phyloP scores from a whole-genome alignment of 2,113 vertebrate species.

The Neodon shergylaensis region DNA sequence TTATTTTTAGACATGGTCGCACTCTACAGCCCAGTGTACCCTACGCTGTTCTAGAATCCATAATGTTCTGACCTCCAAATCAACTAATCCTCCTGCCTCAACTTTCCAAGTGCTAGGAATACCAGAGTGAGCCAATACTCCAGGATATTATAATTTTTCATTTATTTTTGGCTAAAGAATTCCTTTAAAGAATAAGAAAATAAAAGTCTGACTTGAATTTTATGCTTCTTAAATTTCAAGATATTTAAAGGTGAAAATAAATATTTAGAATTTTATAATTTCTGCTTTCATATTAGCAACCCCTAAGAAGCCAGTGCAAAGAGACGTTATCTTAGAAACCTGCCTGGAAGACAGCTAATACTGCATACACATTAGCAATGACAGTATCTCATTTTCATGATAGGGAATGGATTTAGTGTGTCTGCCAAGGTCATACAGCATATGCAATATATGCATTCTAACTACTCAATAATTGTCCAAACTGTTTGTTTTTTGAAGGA shows the following conservation, averaged over 20 bases:
- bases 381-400: background rate
- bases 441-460: background rate
- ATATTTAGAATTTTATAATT: constrained; percentile 3
- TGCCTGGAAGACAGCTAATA: background rate
- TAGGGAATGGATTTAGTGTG: background rate
- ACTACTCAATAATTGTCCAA: background rate
- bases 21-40: background rate
- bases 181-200: background rate
- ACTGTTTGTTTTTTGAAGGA: background rate
- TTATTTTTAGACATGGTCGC: background rate
- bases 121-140: background rate
- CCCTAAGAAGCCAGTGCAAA: background rate
- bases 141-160: no score
- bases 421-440: background rate
- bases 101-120: background rate
- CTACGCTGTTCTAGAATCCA: background rate
- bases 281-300: background rate
- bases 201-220: background rate
- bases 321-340: background rate
- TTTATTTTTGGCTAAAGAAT: background rate
- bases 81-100: background rate
- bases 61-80: background rate
- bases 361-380: background rate
- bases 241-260: constrained; percentile 8
- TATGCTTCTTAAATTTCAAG: background rate